phyloP scores from a whole-genome alignment of 2,113 vertebrate genomes.

The Parus major region DNA sequence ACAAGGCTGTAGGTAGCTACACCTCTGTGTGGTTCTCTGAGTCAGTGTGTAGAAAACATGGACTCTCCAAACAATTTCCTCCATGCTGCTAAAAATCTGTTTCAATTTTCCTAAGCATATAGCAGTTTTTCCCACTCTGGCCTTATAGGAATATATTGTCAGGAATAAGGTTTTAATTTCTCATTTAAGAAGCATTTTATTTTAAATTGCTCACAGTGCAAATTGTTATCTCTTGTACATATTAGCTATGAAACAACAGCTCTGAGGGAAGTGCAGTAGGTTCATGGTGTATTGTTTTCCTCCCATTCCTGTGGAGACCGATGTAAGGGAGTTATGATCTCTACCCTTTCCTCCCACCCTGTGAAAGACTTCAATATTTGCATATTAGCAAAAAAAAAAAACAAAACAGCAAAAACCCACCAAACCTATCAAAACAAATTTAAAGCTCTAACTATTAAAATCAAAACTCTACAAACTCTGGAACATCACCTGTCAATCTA shows the following conservation, averaged over 20 bases:
- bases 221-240: not conserved
- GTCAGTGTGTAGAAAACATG: not conserved
- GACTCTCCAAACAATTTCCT: not conserved
- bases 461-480: not conserved
- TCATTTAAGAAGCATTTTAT: not conserved
- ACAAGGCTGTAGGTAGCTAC: not conserved
- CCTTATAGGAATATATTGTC: not conserved
- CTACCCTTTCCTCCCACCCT: not conserved
- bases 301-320: not conserved
- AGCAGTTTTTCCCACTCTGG: not conserved
- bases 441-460: not conserved
- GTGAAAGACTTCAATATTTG: not conserved
- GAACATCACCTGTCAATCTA: not conserved
- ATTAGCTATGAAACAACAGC: not conserved
- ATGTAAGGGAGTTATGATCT: not conserved
- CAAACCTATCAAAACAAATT: not conserved
- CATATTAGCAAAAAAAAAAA: not conserved
- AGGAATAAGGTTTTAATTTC: not conserved
- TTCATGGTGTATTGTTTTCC: not conserved
- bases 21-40: not conserved
- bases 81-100: not conserved
- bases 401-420: fast-evolving
- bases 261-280: not conserved
- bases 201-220: not conserved
- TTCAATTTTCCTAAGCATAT: fast-evolving